A percentile compares a stretch with the other conserved stretches of the same genome.
These are phyloP conservation scores for Tamandua tetradactyla DNA, from an alignment of 2,797 vertebrate species.

Conservation along the genomic window DNA sequence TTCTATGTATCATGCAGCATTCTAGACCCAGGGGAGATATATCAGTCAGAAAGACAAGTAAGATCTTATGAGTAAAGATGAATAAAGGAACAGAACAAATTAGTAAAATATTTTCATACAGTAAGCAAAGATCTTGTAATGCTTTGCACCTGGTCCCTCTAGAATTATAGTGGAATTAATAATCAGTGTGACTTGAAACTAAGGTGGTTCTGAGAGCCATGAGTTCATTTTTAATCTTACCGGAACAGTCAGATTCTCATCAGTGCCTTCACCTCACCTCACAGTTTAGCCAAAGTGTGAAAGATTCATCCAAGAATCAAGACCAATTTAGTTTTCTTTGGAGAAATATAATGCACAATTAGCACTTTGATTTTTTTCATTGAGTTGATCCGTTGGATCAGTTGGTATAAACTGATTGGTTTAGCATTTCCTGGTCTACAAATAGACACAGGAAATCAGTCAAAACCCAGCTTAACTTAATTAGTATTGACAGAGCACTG, in stretches of 20 bases:
- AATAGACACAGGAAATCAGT: conserved; percentile 53
- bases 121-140: not conserved
- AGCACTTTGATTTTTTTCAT: conserved; percentile 43
- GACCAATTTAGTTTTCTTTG: conserved; percentile 44
- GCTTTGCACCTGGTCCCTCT: not conserved
- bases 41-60: not conserved
- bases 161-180: conserved; percentile 2
- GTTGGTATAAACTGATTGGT: conserved; percentile 54
- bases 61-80: conserved; percentile 12
- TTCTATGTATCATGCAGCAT: not conserved
- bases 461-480: conserved; percentile 56
- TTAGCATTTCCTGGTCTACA: conserved; percentile 54
- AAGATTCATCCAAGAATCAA: conserved; percentile 39
- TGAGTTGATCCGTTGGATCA: conserved; percentile 56
- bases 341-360: conserved; percentile 52
- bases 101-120: conserved; percentile 29
- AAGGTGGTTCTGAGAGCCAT: not conserved
- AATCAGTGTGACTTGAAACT: conserved; percentile 23
- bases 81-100: conserved; percentile 23
- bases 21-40: not conserved
- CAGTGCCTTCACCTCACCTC: not conserved
- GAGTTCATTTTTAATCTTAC: conserved; percentile 56
- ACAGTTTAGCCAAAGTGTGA: conserved; percentile 12
- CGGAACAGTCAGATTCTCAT: conserved; percentile 23
- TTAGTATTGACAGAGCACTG: conserved; percentile 53